A percentile compares a stretch with the other conserved stretches of the same genome.
Evolutionary conservation across 1,140 invertebrate genomes (phyloP).

Genomic region (Pogonus chalceus): DNA sequence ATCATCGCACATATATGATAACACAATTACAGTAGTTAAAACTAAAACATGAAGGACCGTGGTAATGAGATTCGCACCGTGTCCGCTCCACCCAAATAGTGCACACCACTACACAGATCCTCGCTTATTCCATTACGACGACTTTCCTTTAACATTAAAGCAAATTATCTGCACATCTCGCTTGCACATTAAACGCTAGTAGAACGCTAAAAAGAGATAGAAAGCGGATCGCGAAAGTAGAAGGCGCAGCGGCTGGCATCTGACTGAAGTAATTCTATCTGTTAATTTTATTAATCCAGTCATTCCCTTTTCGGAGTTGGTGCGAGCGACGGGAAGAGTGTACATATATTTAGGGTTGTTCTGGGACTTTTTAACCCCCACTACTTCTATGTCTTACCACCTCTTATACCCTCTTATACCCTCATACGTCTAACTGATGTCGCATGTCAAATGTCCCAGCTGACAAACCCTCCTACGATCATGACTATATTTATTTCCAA

Average conservation of each 20-base stretch:
- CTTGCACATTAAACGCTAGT: neutral
- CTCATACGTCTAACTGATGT: neutral
- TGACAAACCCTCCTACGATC: neutral
- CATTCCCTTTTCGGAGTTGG: slow-evolving; percentile 6
- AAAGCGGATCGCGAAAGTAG: slow-evolving; percentile 9
- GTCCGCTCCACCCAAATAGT: neutral
- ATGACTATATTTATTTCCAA: too few species aligned
- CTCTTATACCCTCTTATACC: neutral
- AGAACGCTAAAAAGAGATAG: slow-evolving; percentile 7
- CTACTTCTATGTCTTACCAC: neutral
- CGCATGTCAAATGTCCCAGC: neutral
- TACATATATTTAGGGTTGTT: slow-evolving; percentile 7
- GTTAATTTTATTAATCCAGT: slow-evolving; percentile 17
- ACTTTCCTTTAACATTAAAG: slow-evolving; percentile 7
- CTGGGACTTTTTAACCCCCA: slow-evolving; percentile 2
- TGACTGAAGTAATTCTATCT: slow-evolving; percentile 15
- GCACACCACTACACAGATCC: neutral
- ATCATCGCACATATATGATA: neutral
- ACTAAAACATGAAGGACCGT: neutral
- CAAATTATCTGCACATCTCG: neutral
- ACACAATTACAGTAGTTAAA: neutral
- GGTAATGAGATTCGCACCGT: neutral
- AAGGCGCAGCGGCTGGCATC: neutral
- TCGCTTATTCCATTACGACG: slow-evolving; percentile 6
- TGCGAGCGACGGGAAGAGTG: neutral